Percentiles rank a stretch among this genome's conserved stretches.
phyloP scores from a whole-genome alignment of 2,888 invertebrate species.

The Tortricodes alternella region DNA sequence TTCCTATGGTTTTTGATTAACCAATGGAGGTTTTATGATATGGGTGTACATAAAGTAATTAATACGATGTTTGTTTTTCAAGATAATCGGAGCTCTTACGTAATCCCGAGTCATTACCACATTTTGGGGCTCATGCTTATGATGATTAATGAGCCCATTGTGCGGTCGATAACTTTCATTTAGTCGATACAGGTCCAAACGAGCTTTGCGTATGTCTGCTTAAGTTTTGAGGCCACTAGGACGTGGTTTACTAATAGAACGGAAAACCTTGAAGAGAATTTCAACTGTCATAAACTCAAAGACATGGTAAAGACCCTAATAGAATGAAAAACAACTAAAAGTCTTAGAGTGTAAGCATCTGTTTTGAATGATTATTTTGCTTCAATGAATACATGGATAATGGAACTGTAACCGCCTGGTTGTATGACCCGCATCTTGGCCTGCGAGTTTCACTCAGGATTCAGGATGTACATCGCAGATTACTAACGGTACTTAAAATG shows the following conservation, averaged over 20 bases:
- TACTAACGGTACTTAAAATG: too few relatives aligned
- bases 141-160: constrained; percentile 31
- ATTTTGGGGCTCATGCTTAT: constrained; percentile 21
- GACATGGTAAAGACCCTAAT: background rate
- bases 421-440: too few relatives aligned
- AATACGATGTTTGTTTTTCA: constrained; percentile 17
- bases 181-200: constrained; percentile 11
- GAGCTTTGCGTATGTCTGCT: constrained; percentile 7
- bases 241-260: constrained; percentile 16
- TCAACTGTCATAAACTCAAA: background rate
- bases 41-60: too few relatives aligned
- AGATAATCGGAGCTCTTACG: constrained; percentile 21
- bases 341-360: too few relatives aligned
- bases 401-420: too few relatives aligned
- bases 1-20: too few relatives aligned
- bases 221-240: constrained; percentile 10
- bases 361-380: too few relatives aligned
- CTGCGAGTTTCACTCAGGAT: too few relatives aligned
- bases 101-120: constrained; percentile 22
- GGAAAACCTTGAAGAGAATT: constrained; percentile 10
- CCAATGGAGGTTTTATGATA: too few relatives aligned
- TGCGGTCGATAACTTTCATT: constrained; percentile 27
- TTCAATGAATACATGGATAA: too few relatives aligned
- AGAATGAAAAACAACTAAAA: too few relatives aligned
- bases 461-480: too few relatives aligned